A percentile compares a stretch with the other conserved stretches of the same genome.
phyloP scores from a whole-genome alignment of 1,140 invertebrate species.

The Polypedilum vanderplanki region DNA sequence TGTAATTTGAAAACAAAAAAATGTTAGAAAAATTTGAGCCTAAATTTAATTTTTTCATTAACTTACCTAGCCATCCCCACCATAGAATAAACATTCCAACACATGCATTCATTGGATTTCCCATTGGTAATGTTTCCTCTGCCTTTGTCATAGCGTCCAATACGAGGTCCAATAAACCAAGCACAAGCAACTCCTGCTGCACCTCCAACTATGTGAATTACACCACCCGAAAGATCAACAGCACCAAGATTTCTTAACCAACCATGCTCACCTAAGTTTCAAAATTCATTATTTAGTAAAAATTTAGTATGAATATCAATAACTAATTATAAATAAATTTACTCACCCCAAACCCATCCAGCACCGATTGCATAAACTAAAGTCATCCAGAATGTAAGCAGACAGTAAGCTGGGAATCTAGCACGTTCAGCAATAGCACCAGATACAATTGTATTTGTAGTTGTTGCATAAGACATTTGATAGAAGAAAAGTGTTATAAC shows the following conservation, averaged over 20 bases:
- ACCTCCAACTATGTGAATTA: slow-evolving; percentile 7
- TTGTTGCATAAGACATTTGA: slow-evolving; percentile 15
- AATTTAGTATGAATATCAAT: too few species aligned
- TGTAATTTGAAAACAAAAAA: too few species aligned
- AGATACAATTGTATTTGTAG: neutral
- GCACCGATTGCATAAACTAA: neutral
- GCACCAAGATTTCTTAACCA: neutral
- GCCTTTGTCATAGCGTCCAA: slow-evolving; percentile 1
- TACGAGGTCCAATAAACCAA: neutral
- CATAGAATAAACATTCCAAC: neutral
- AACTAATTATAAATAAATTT: too few species aligned
- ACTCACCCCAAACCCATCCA: slow-evolving; percentile 5
- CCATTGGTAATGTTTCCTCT: neutral
- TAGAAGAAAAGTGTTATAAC: neutral
- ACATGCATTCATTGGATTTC: neutral
- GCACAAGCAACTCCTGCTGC: neutral
- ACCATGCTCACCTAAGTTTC: too few species aligned
- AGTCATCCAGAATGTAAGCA: neutral
- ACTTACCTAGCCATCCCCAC: neutral
- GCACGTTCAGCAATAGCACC: neutral
- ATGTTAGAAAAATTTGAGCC: too few species aligned
- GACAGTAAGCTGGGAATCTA: neutral
- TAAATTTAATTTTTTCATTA: too few species aligned
- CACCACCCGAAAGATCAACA: neutral
- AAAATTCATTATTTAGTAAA: too few species aligned